phyloP scores from a whole-genome alignment of 2,113 vertebrate species.

The Anolis sagrei region DNA sequence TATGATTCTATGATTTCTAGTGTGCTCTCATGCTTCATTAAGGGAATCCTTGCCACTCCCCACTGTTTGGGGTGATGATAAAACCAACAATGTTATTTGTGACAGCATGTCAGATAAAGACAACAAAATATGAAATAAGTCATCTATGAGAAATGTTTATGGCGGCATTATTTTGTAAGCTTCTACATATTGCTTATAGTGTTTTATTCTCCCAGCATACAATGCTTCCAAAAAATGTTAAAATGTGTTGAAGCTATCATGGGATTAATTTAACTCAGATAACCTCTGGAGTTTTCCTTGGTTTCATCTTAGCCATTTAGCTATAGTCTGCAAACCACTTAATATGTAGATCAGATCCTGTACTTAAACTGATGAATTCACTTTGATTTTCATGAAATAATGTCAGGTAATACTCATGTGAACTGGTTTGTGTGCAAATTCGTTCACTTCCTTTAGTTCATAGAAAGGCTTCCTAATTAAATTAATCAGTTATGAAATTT shows the following conservation, averaged over 20 bases:
- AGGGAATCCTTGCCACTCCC: not conserved
- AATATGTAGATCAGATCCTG: not conserved
- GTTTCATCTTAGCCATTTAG: not conserved
- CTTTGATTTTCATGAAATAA: not conserved
- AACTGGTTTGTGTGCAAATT: not conserved
- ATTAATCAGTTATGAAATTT: not conserved
- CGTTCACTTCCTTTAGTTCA: not conserved
- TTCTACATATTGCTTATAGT: not conserved
- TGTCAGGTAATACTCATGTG: not conserved
- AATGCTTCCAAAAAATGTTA: not conserved
- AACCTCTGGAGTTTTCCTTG: not conserved
- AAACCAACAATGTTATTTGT: too few relatives aligned
- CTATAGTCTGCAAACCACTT: not conserved
- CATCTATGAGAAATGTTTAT: not conserved
- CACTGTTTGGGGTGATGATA: not conserved
- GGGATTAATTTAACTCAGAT: constrained; percentile 1
- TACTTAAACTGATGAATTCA: not conserved
- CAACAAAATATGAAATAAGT: not conserved
- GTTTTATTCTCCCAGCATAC: not conserved
- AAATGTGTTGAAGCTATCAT: not conserved
- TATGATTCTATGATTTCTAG: too few relatives aligned
- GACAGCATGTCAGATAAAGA: not conserved
- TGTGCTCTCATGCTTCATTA: not conserved
- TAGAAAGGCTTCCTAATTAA: not conserved
- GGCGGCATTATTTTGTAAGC: not conserved